Conservation (phyloP, 2,888 invertebrate genomes). For the Mimachlamys varia region DNA sequence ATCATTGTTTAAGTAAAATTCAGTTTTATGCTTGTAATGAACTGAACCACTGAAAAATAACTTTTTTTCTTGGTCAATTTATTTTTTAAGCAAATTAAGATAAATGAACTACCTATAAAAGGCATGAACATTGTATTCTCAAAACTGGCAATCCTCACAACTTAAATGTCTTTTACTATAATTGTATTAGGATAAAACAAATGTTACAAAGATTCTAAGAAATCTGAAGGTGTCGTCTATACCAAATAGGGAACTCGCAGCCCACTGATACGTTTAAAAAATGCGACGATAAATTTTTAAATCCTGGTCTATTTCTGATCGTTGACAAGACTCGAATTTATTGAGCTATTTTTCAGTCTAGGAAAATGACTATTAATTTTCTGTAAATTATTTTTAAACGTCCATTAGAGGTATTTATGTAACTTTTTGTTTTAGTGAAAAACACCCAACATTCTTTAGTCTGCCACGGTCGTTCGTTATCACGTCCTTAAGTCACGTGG, state of each 20-base stretch:
- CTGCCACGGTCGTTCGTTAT: background rate
- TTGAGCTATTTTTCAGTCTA: slow-evolving; percentile 28
- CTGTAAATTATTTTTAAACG: slow-evolving; percentile 25
- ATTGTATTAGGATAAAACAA: background rate
- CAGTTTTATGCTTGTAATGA: background rate
- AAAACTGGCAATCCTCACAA: background rate
- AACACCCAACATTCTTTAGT: background rate
- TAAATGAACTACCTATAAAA: background rate
- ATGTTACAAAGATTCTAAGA: background rate
- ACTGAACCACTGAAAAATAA: background rate
- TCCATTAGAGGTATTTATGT: slow-evolving; percentile 8
- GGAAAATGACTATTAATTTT: slow-evolving; percentile 32
- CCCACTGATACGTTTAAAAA: background rate
- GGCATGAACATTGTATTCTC: background rate
- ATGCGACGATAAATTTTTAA: background rate
- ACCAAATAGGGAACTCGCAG: background rate
- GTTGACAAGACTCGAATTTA: background rate
- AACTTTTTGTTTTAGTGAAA: background rate
- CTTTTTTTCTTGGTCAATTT: background rate
- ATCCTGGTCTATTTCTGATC: background rate
- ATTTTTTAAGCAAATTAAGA: background rate
- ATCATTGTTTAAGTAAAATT: background rate
- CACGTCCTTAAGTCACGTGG: background rate
- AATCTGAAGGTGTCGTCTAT: background rate
- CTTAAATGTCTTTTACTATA: background rate